Evolutionary conservation across 2,797 vertebrate species (phyloP).

Genomic region (Cichlasoma orientale): DNA sequence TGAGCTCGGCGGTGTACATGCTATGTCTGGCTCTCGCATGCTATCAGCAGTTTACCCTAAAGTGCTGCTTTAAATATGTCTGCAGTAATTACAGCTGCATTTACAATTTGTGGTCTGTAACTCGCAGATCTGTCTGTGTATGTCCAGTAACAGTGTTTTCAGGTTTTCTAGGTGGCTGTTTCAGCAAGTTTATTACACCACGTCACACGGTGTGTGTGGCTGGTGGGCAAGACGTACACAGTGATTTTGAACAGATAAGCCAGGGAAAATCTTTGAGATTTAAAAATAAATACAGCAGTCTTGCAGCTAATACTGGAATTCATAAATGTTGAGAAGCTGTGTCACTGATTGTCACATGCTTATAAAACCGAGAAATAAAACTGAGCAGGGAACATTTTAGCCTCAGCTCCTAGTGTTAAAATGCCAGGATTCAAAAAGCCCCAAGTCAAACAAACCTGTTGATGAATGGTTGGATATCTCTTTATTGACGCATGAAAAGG

Average conservation of each 20-base stretch:
- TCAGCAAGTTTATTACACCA: slow-evolving; percentile 27
- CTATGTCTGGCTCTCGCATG: slow-evolving; percentile 62
- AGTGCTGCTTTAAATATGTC: slow-evolving; percentile 69
- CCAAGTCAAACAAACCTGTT: neutral
- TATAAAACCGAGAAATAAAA: neutral
- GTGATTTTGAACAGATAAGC: neutral
- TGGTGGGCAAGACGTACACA: slow-evolving; percentile 2
- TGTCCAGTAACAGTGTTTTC: slow-evolving; percentile 35
- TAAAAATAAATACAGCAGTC: neutral
- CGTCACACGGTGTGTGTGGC: neutral
- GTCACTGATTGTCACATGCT: neutral
- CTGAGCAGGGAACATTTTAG: neutral
- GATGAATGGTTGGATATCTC: no score
- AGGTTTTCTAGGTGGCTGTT: slow-evolving; percentile 36
- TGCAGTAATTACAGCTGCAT: slow-evolving; percentile 57
- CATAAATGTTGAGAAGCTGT: neutral
- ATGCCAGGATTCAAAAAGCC: neutral
- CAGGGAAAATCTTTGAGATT: neutral
- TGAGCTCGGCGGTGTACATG: slow-evolving; percentile 57
- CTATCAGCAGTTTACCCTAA: slow-evolving; percentile 60
- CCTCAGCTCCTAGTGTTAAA: neutral
- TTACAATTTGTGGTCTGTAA: slow-evolving; percentile 40
- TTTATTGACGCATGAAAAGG: neutral
- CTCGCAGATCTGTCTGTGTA: slow-evolving; percentile 41
- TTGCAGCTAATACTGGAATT: neutral